phyloP scores from a whole-genome alignment of 2,797 vertebrate genomes.

The Chelmon rostratus region DNA sequence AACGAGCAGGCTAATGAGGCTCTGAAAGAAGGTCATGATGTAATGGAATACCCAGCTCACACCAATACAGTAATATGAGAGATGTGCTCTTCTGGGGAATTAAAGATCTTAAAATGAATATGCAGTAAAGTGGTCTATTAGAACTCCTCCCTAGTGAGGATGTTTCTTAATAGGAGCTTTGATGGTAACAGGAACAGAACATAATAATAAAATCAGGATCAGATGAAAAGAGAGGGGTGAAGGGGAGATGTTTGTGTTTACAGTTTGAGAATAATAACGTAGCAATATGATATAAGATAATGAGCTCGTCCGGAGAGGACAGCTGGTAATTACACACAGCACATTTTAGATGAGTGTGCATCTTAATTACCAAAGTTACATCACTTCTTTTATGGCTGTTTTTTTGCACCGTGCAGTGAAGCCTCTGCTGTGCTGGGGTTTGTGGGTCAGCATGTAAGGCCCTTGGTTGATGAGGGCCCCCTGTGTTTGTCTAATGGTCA shows the following conservation, averaged over 20 bases:
- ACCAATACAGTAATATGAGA: constrained; percentile 51
- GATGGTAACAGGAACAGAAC: constrained; percentile 31
- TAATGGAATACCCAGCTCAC: constrained; percentile 71
- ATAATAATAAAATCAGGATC: constrained; percentile 21
- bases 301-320: background rate
- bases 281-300: background rate
- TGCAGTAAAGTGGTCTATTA: constrained; percentile 69
- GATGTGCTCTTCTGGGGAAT: constrained; percentile 79
- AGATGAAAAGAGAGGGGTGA: constrained; percentile 16
- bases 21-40: constrained; percentile 81
- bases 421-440: constrained; percentile 8
- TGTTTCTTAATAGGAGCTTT: constrained; percentile 66
- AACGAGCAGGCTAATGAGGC: constrained; percentile 80
- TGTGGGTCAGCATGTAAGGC: background rate
- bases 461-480: background rate
- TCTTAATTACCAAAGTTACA: background rate
- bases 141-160: constrained; percentile 67
- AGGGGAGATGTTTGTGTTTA: constrained; percentile 45
- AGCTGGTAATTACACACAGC: background rate
- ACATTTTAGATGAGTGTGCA: background rate
- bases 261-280: constrained; percentile 4
- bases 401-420: background rate
- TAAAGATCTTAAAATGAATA: constrained; percentile 75
- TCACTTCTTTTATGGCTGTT: background rate
- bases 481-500: background rate